These are phyloP conservation scores for Steatornis caripensis DNA, from an alignment of 2,113 vertebrate genomes.

Conservation along the genomic window DNA sequence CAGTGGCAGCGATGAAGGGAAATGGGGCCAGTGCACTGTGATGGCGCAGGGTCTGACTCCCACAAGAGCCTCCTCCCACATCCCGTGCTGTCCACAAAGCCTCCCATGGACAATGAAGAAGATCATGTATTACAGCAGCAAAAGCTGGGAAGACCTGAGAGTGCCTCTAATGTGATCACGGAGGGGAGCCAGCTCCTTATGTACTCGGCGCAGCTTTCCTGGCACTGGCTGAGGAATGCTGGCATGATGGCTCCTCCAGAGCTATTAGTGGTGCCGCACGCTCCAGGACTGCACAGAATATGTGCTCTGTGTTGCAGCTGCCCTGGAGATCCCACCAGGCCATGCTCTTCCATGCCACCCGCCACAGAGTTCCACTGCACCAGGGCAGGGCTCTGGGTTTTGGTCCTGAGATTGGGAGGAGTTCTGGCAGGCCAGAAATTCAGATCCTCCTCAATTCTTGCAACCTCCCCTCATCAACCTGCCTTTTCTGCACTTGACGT, in stretches of 20 bases:
- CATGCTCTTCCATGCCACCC: neutral
- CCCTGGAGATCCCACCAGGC: neutral
- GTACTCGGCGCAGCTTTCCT: neutral
- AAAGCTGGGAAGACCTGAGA: neutral
- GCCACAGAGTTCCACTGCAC: neutral
- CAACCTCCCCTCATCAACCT: neutral
- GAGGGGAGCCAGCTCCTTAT: neutral
- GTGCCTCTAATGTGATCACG: neutral
- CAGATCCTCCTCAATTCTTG: neutral
- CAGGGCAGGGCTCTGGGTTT: neutral
- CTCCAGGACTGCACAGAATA: neutral
- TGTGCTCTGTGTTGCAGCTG: neutral
- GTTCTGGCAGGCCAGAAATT: neutral
- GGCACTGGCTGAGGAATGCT: neutral
- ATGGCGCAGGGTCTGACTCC: fast-evolving
- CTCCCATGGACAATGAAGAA: neutral
- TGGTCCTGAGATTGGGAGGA: neutral
- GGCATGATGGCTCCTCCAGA: neutral
- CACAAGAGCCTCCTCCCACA: neutral
- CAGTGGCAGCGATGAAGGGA: neutral
- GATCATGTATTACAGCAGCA: neutral
- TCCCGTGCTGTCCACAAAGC: neutral
- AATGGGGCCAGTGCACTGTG: neutral
- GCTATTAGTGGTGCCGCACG: neutral
- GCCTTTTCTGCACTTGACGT: neutral